phyloP scores from a whole-genome alignment of 2,888 invertebrate species.

The Hymenopus coronatus region DNA sequence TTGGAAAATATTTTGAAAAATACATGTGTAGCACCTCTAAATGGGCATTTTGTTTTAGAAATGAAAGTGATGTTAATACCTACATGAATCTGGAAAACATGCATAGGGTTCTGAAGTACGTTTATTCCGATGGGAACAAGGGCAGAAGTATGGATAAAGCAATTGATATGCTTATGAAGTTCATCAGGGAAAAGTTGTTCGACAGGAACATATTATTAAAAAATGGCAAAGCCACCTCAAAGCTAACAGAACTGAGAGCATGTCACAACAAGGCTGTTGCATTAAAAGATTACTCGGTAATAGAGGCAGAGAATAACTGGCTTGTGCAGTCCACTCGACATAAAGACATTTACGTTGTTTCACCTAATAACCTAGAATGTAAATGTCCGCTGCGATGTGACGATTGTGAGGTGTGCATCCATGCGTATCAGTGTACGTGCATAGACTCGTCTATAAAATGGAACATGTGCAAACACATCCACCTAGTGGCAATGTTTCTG shows the following conservation, averaged over 20 bases:
- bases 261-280: neutral
- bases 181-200: neutral
- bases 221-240: neutral
- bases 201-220: neutral
- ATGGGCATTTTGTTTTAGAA: constrained; percentile 7
- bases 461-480: constrained; percentile 29
- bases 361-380: neutral
- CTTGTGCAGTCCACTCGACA: neutral
- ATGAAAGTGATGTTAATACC: neutral
- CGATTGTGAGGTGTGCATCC: constrained; percentile 27
- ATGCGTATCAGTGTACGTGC: constrained; percentile 29
- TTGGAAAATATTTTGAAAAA: neutral
- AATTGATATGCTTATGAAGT: neutral
- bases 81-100: neutral
- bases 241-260: neutral
- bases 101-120: neutral
- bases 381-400: neutral
- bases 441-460: constrained; percentile 21
- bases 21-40: neutral
- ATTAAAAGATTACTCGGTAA: neutral
- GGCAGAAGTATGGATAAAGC: neutral
- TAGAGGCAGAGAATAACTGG: neutral
- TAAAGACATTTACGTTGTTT: neutral
- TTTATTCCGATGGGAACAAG: neutral
- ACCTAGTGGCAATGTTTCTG: neutral